Base-by-base conservation (phyloP, 2,888 invertebrate genomes). In the Conistra vaccinii region DNA sequence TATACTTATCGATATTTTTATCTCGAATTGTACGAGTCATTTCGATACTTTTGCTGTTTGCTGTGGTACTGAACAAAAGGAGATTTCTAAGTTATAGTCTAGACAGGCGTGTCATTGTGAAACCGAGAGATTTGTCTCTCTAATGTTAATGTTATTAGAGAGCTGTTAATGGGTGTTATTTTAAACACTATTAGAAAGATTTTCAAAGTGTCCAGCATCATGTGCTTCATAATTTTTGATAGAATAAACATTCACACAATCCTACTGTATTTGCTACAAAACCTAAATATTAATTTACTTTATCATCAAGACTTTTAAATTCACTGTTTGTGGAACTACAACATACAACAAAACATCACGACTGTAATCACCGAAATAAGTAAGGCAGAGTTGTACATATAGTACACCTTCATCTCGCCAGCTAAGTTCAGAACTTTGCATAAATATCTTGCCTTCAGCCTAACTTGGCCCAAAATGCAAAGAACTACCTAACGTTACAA, bases 81-180 rank as follows among this genome's bases (percentile, higher is more conserved):
- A 58, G 55, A 73, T 83, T 72, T 84, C 68, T 75, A 73, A 62
- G 69, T 55, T 45, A 57, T 23, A 70, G 73, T 76, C 78, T 73
- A 78, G 78, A 84, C 73, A 58, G 58, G 35, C 45, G 68, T 66
- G 65, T 76, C 65, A 71, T 74, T 61, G 67, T 78, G 83, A 68
- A 75, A 83, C 53, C n/a, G 10, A 69, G 26, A 58, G 0, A 42
- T 45, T 29, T 20, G n/a, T 45, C 29, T 55, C 3, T 39, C 5
- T 65, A 57, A 74, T 76, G 35, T 48, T 48, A 14, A 45, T 65
- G 69, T 72, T 39, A 57, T 32, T 12, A 14, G 60, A 32, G 6
- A 65, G n/a, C 20, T 51, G 45, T 65, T n/a, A 12, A 29, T 29
- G 14, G 9, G 48, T 35, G n/a, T 7, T 29, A 20, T 35, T 77